phyloP scores from a whole-genome alignment of 2,113 vertebrate genomes.

The Onychorhynchus coronatus region DNA sequence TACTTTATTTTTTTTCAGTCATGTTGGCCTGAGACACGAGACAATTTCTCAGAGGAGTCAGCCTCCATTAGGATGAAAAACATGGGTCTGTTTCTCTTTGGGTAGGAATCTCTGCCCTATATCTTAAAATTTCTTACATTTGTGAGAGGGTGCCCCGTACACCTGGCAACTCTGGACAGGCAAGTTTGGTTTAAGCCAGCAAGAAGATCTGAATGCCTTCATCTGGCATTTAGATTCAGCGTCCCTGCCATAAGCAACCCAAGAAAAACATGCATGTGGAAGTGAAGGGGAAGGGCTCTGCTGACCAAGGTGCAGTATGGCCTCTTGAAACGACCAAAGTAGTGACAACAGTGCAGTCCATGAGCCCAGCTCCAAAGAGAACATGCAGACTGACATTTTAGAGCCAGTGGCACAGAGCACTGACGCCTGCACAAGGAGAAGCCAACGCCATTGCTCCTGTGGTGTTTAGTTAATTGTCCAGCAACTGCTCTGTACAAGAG shows the following conservation, averaged over 20 bases:
- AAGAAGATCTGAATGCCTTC: not conserved
- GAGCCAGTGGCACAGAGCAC: rapidly evolving
- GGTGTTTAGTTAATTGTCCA: not conserved
- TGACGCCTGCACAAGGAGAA: not conserved
- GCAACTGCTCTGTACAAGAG: not conserved
- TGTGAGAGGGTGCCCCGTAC: rapidly evolving
- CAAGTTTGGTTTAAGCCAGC: not conserved
- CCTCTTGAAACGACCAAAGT: not conserved
- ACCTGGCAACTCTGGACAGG: not conserved
- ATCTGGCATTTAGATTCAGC: not conserved
- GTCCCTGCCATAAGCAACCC: rapidly evolving
- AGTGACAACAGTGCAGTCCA: rapidly evolving
- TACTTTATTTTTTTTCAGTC: not conserved
- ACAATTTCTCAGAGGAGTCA: not conserved
- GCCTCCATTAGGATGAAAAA: not conserved
- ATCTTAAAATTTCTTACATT: not conserved
- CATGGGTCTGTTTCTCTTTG: not conserved
- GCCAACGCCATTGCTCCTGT: not conserved
- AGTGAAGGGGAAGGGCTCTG: not conserved
- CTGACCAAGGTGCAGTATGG: not conserved
- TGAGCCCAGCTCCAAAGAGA: not conserved
- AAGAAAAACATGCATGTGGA: not conserved
- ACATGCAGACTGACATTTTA: not conserved
- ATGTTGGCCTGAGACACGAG: not conserved
- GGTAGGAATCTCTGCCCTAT: not conserved